A percentile compares a stretch with the other conserved stretches of the same genome.
phyloP scores from a whole-genome alignment of 2,888 invertebrate species.

The Steinernema hermaphroditum region DNA sequence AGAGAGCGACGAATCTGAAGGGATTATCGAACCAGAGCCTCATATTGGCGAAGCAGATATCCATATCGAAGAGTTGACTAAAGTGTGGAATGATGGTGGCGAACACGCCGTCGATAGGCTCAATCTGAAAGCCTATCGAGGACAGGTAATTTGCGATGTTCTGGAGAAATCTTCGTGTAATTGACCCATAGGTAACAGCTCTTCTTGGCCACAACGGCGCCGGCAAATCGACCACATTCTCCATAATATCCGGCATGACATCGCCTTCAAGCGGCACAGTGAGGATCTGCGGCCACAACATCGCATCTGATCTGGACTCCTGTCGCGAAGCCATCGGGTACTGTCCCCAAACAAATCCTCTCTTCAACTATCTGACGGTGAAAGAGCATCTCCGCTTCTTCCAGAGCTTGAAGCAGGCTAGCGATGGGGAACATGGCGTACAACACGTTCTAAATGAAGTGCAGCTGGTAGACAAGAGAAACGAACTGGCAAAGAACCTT shows the following conservation, averaged over 20 bases:
- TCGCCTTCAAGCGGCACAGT: slow-evolving; percentile 49
- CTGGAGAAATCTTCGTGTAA: neutral
- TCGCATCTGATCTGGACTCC: slow-evolving; percentile 43
- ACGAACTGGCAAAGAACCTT: slow-evolving; percentile 28
- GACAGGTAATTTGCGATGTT: slow-evolving; percentile 44
- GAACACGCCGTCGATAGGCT: slow-evolving; percentile 59
- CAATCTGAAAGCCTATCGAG: slow-evolving; percentile 53
- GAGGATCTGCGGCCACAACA: slow-evolving; percentile 49
- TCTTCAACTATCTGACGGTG: slow-evolving; percentile 59
- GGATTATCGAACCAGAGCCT: neutral
- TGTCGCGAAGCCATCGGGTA: slow-evolving; percentile 43
- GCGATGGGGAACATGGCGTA: slow-evolving; percentile 29
- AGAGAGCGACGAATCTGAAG: too few species aligned
- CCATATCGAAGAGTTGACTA: slow-evolving; percentile 48
- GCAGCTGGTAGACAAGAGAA: slow-evolving; percentile 44
- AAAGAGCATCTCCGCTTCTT: slow-evolving; percentile 59
- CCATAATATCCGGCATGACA: slow-evolving; percentile 53
- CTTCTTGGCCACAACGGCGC: slow-evolving; percentile 65
- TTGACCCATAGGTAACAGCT: slow-evolving; percentile 49
- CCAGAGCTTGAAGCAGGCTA: slow-evolving; percentile 51
- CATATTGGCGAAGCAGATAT: slow-evolving; percentile 45
- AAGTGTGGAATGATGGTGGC: slow-evolving; percentile 54
- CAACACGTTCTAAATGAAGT: slow-evolving; percentile 42
- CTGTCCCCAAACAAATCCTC: slow-evolving; percentile 61
- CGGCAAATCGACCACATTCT: slow-evolving; percentile 47